Evolutionary conservation across 2,888 invertebrate species (phyloP), one percentile per base, ranked within the genome.

Genomic region (Atethmia centrago): DNA sequence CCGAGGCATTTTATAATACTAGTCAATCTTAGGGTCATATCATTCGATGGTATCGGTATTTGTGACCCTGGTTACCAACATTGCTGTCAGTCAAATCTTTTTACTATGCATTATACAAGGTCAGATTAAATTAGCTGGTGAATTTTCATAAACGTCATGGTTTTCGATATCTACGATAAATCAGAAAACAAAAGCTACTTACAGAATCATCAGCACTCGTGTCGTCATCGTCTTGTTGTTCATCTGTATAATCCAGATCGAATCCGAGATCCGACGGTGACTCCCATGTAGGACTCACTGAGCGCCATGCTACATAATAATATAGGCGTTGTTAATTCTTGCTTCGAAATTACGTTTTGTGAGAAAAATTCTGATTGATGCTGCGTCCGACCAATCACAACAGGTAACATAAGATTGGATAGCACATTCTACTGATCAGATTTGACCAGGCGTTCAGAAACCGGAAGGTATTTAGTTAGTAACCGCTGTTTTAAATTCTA

Each of bases 161-260:
- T 36, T 36, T 5, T 36, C 4, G 36, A 36, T 36, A 36, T 36
- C 36, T 36, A 36, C 4, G 36, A 5, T 36, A 36, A 4, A 36
- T 36, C 3, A 36, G 7, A 31, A 36, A 3, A 36, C 36, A 36
- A 3, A 3, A 7, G 36, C 7, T 36, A 40, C 55, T 55, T 55
- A 97, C 97, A n/a, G 98, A 98, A 93, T 99, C 99, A 88, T 99
- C 99, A 28, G 98, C 98, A 42, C 98, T 99, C 67, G 99, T 99
- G 85, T 99, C 99, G 53, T 99, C 99, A 74, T 99, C 99, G 71
- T 98, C 99, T 88, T 98, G 98, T 66, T 98, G 96, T 86, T 99
- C 99, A 79, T 99, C 99, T 19, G 98, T 97, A 96, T 98, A 98
- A 87, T 99, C 98, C 36, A 98, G 97, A 83, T 99, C 99, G 72